Base-by-base conservation (phyloP, 2,113 vertebrate genomes). In the Pelvicachromis taeniatus region DNA sequence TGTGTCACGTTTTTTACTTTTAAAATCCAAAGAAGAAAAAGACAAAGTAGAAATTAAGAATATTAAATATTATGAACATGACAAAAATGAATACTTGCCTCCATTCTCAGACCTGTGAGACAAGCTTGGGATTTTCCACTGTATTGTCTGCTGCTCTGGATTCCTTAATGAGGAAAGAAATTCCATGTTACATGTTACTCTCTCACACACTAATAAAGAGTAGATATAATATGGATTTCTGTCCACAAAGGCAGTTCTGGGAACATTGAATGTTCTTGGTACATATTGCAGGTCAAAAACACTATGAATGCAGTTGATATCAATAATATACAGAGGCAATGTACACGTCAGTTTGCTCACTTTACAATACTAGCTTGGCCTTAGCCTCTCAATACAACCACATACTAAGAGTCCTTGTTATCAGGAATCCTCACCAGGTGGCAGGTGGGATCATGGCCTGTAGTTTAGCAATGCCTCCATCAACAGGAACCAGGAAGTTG, bases 51-150 rank as follows among this genome's bases (percentile, higher is more conserved):
- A 53, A 23, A 53, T 2, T 33, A 29, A 31, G 19, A 84, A 17
- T 31, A 11, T 12, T 75, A 26, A 54, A 61, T n/a, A 48, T 35
- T 40, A 42, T 31, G 7, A 65, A 29, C 2, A 40, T 12, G 42
- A 52, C 9, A 83, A 29, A 50, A 73, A 75, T 21, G 4, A 31
- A 80, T n/a, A 80, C 82, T 77, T 96, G 97, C 98, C 98, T 98
- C 98, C 98, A 7, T 99, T 99, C 93, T 99, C 98, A 59, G 98
- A 99, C 93, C 98, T 97, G 90, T 98, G 97, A 13, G 98, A 99
- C 94, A 99, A 97, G 82, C 99, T 98, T 2, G 97, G 96, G 91
- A 99, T 98, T 95, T 98, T 99, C 99, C 99, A 99, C 87, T 98
- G 95, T 95, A 99, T 98, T 89, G 97, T 97, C 91, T 99, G 98